Base-by-base conservation (phyloP, 2,888 invertebrate genomes). In the Drosophila merina region DNA sequence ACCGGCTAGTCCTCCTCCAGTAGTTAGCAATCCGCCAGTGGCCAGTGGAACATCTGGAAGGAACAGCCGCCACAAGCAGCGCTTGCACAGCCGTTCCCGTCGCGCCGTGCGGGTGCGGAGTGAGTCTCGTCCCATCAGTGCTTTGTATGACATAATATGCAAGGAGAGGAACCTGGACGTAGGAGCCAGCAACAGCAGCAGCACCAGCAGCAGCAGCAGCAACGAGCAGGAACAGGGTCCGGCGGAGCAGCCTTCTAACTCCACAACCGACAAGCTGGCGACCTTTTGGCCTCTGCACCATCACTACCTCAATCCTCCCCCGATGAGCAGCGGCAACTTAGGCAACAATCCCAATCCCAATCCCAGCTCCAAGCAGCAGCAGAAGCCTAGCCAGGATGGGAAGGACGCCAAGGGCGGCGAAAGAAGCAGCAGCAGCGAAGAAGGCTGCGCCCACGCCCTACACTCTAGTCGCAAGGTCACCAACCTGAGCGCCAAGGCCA, bases 71-170 rank as follows among this genome's bases (percentile, higher is more conserved):
- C 86, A 89, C 67, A 69, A 80, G n/a, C 88, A 89, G 72, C 90
- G 91, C 33, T 90, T 90, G 66, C 84, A 86, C 40, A 86, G 84
- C 72, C 90, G 89, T n/a, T 70, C 69, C 9, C 89, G 89, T 64
- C 88, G 90, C 6, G 89, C 89, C 38, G 90, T 91, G 67, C 88
- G 91, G 66, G 91, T 91, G 59, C 90, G 91, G 64, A 91, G 91
- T 74, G 91, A 91, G 67, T 91, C 91, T 73, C 91, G 91, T 67
- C 91, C 91, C 6, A 91, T 91, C 12, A 92, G 91, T 83, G 91
- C 91, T 33, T 83, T 92, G 59, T 92, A 91, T 77, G 91, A 92
- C 66, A 92, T 92, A 92, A 91, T 92, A 91, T 92, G 91, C 91
- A 91, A 92, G 86, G 91, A 92, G 88, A 91, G 91, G 77, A 91